Conservation (phyloP, 2,113 vertebrate genomes). For the Dunckerocampus dactyliophorus region DNA sequence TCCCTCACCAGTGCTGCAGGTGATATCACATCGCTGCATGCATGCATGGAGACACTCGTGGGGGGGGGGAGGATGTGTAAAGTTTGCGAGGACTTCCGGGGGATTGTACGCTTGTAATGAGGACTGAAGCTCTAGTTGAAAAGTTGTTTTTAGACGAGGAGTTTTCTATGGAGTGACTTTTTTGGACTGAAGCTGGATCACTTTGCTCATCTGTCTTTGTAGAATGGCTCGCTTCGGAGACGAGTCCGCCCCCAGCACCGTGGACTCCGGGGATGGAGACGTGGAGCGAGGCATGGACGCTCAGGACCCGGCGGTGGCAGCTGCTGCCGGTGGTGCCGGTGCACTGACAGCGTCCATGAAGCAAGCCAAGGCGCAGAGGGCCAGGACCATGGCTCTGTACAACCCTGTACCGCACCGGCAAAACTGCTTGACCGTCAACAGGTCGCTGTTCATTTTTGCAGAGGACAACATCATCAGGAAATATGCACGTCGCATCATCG, state of each 20-base stretch:
- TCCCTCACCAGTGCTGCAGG: too few species aligned
- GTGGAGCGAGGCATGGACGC: constrained; percentile 81
- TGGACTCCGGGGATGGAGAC: constrained; percentile 83
- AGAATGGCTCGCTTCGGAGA: constrained; percentile 98
- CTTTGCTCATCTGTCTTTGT: constrained; percentile 47
- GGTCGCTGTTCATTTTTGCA: constrained; percentile 95
- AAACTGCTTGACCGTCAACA: constrained; percentile 98
- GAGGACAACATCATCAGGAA: constrained; percentile 96
- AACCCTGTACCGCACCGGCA: constrained; percentile 92
- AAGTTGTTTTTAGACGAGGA: background rate
- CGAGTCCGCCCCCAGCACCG: constrained; percentile 79
- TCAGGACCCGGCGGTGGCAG: constrained; percentile 73
- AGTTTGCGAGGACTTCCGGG: constrained; percentile 51
- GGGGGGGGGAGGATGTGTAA: constrained; percentile 43
- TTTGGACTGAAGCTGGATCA: background rate
- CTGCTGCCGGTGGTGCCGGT: constrained; percentile 40
- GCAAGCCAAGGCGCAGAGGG: constrained; percentile 93
- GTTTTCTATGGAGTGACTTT: background rate
- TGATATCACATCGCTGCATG: too few species aligned
- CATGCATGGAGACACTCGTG: background rate
- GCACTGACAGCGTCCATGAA: constrained; percentile 82
- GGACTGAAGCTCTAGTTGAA: background rate
- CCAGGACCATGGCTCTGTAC: constrained; percentile 96
- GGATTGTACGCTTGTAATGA: constrained; percentile 37
- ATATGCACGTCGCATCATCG: constrained; percentile 91